Conservation (phyloP, 2,797 vertebrate species). For the Picus viridis region DNA sequence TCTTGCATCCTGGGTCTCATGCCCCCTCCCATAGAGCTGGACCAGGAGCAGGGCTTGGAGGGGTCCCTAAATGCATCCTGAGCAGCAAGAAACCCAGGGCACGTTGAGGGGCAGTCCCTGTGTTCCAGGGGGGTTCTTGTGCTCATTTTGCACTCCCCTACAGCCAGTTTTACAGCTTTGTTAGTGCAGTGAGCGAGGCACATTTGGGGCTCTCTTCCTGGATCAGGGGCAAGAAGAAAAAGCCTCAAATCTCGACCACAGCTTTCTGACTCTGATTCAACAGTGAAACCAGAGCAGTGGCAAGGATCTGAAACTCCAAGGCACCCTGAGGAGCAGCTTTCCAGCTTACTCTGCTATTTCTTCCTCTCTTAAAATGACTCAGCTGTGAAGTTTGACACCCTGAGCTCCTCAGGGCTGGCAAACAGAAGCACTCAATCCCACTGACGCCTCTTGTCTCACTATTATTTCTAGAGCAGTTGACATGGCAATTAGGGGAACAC, state of each 20-base stretch:
- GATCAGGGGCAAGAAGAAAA: background rate
- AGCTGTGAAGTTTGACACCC: background rate
- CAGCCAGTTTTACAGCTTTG: background rate
- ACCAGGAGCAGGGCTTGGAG: background rate
- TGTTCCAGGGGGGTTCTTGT: background rate
- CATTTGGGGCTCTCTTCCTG: background rate
- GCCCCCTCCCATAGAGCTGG: rapidly evolving
- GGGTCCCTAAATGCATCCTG: rapidly evolving
- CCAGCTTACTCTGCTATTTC: background rate
- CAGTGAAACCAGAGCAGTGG: background rate
- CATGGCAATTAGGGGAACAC: background rate
- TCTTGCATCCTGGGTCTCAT: background rate
- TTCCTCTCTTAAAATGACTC: background rate
- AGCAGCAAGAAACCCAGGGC: background rate
- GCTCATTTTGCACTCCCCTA: background rate
- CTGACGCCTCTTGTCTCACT: background rate
- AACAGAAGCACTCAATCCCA: background rate
- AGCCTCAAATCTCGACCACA: background rate
- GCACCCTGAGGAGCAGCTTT: background rate
- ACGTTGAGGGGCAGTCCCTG: background rate
- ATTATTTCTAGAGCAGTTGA: background rate
- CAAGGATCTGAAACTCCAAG: background rate
- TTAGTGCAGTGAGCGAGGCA: background rate
- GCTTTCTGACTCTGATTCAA: background rate
- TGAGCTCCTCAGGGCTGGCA: background rate